Conservation (phyloP, 2,113 vertebrate species). For the Scartelaos histophorus region DNA sequence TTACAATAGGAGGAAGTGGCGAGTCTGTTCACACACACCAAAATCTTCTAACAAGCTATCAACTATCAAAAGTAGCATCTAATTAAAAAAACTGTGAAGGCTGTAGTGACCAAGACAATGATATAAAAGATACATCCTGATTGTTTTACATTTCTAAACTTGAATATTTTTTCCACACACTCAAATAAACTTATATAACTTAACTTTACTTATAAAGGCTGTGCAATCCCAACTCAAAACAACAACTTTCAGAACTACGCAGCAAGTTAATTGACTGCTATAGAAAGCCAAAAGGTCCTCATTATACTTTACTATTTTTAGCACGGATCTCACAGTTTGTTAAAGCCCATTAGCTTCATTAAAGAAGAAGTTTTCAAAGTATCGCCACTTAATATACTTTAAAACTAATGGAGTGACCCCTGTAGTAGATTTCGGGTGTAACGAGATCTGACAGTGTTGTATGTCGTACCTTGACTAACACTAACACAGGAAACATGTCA, state of each 20-base stretch:
- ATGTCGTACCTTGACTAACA: conserved; percentile 54
- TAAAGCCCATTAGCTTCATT: conserved; percentile 61
- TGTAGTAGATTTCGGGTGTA: neutral
- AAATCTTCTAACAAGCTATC: neutral
- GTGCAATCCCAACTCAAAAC: conserved; percentile 9
- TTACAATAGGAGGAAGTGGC: neutral
- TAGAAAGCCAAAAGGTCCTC: conserved; percentile 34
- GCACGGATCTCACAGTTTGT: conserved; percentile 34
- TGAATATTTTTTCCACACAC: neutral
- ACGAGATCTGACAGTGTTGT: conserved; percentile 48
- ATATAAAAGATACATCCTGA: neutral
- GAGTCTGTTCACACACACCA: neutral
- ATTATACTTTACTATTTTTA: conserved; percentile 60
- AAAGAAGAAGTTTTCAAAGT: conserved; percentile 62
- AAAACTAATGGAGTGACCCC: conserved; percentile 9
- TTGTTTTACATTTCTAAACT: neutral
- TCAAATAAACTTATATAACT: neutral
- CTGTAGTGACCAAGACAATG: neutral
- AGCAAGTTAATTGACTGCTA: conserved; percentile 56
- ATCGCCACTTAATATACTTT: conserved; percentile 11
- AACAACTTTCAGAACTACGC: conserved; percentile 23
- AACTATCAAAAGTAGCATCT: neutral
- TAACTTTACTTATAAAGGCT: no score
- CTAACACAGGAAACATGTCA: conserved; percentile 63
- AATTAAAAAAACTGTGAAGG: neutral